phyloP scores from a whole-genome alignment of 2,113 vertebrate species.

The Scomber scombrus region DNA sequence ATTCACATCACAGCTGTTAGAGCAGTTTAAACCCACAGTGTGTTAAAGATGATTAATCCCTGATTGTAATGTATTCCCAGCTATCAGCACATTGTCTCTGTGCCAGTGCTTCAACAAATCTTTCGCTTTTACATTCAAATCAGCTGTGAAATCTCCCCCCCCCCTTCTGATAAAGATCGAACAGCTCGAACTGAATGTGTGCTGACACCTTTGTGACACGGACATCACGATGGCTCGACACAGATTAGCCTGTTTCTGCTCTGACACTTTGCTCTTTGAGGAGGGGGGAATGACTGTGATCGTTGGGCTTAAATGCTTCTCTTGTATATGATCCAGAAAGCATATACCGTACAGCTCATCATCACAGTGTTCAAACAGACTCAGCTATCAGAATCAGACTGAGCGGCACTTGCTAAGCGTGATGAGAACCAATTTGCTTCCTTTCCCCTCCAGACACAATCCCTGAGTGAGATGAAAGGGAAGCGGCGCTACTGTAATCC shows the following conservation, averaged over 20 bases:
- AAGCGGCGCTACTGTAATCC: conserved; percentile 46
- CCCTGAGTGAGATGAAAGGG: conserved; percentile 59
- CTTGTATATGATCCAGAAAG: not conserved
- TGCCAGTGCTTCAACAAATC: conserved; percentile 1
- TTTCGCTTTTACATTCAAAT: conserved; percentile 24
- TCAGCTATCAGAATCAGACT: conserved; percentile 8
- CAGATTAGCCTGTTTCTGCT: conserved; percentile 5
- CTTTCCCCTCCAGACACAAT: conserved; percentile 41
- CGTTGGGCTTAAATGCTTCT: conserved; percentile 7
- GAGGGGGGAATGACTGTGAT: not conserved
- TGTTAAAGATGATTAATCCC: not conserved
- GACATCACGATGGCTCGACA: not conserved
- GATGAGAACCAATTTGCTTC: conserved; percentile 49
- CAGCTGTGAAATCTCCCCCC: not conserved
- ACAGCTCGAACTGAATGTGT: not conserved
- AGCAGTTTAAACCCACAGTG: not conserved
- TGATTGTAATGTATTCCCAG: not conserved
- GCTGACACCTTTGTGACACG: not conserved
- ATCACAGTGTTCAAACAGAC: conserved; percentile 22
- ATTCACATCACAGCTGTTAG: not conserved
- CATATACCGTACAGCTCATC: not conserved
- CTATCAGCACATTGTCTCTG: not conserved
- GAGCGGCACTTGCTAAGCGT: conserved; percentile 37
- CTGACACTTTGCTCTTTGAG: not conserved
- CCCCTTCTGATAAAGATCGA: conserved; percentile 13